A percentile compares a stretch with the other conserved stretches of the same genome.
Evolutionary conservation across 2,797 vertebrate genomes (phyloP).

Genomic region (Cryptoprocta ferox): DNA sequence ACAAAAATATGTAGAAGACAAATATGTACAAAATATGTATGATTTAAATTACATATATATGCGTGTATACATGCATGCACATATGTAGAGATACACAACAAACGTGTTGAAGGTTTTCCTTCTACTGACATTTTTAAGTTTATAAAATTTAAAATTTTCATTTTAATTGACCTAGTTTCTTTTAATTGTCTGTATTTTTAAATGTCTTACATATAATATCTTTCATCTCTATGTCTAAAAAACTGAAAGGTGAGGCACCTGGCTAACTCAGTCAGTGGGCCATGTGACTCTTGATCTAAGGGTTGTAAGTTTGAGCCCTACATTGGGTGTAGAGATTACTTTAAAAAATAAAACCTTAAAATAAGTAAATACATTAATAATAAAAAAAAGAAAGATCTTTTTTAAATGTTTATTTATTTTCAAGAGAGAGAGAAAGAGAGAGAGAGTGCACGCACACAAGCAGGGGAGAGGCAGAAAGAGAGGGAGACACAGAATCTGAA

Average conservation of each 20-base stretch:
- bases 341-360: background rate
- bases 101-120: background rate
- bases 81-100: background rate
- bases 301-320: background rate
- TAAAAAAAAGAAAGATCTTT: background rate
- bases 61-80: accelerated
- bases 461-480: no score
- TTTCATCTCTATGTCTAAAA: background rate
- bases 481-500: no score
- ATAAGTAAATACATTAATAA: background rate
- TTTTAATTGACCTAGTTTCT: background rate
- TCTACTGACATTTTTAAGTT: background rate
- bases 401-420: no score
- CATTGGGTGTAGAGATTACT: background rate
- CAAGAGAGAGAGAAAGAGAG: no score
- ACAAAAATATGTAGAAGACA: background rate
- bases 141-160: background rate
- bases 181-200: background rate
- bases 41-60: background rate
- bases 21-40: background rate
- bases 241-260: background rate
- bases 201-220: background rate
- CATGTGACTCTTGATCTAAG: background rate
- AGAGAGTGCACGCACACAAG: no score
- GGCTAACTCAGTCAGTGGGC: background rate